These are phyloP conservation scores for Sinotaia quadrata DNA, from an alignment of 2,888 invertebrate genomes.

Conservation along the genomic window DNA sequence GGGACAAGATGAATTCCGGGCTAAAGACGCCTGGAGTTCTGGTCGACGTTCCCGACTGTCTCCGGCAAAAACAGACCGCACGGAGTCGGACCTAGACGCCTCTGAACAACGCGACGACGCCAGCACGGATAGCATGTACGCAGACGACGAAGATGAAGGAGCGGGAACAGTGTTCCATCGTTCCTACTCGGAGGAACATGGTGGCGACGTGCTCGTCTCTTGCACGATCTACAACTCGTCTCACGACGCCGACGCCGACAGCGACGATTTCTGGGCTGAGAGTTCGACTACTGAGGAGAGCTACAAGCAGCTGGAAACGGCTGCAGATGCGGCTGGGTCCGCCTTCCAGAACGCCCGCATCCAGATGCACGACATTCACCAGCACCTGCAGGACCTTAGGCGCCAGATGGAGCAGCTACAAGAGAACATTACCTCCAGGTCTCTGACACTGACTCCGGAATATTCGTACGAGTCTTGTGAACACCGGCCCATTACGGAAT, in stretches of 20 bases:
- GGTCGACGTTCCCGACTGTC: constrained; percentile 40
- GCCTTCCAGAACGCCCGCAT: constrained; percentile 58
- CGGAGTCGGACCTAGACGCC: constrained; percentile 63
- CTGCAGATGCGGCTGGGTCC: constrained; percentile 51
- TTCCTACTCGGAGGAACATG: constrained; percentile 53
- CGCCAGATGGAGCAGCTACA: constrained; percentile 62
- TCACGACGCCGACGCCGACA: constrained; percentile 36
- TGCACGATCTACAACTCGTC: constrained; percentile 36
- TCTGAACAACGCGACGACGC: constrained; percentile 60
- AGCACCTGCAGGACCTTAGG: constrained; percentile 56
- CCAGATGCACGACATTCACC: constrained; percentile 66
- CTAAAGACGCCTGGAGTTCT: background rate
- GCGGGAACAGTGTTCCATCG: constrained; percentile 52
- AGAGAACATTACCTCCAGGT: constrained; percentile 43
- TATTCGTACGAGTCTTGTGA: constrained; percentile 43
- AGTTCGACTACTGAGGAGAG: constrained; percentile 42
- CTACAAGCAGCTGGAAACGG: constrained; percentile 44
- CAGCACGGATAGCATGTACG: constrained; percentile 59
- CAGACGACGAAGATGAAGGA: constrained; percentile 64
- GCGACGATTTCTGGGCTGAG: constrained; percentile 44
- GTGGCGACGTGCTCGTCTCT: constrained; percentile 43
- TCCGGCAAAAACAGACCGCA: constrained; percentile 43
- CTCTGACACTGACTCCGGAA: constrained; percentile 37
- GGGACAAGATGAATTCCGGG: background rate
- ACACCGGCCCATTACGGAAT: constrained; percentile 46